These are phyloP conservation scores for Jordanella pulchra DNA, from an alignment of 2,797 vertebrate species.

Conservation along the genomic window DNA sequence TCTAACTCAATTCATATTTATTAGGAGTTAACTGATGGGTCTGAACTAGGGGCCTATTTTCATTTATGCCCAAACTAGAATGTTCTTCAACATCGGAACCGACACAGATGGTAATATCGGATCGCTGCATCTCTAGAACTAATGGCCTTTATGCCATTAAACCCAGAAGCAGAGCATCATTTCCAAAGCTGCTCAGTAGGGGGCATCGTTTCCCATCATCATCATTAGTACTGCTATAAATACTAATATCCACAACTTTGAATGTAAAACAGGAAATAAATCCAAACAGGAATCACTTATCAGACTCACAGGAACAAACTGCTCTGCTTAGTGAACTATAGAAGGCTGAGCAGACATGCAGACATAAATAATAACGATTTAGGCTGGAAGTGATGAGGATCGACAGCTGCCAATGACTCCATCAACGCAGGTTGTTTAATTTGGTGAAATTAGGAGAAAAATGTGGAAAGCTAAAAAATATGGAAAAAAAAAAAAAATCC, in stretches of 20 bases:
- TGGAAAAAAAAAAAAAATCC: background rate
- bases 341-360: background rate
- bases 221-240: background rate
- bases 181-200: background rate
- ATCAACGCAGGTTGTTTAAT: background rate
- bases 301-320: background rate
- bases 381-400: background rate
- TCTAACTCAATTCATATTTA: too few species aligned
- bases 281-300: background rate
- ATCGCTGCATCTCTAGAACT: too few species aligned
- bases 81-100: too few species aligned
- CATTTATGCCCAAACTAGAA: too few species aligned
- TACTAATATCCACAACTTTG: background rate
- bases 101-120: too few species aligned
- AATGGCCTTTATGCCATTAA: background rate
- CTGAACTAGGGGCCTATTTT: too few species aligned
- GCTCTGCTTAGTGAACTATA: background rate
- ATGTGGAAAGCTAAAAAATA: background rate
- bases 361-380: background rate
- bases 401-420: background rate
- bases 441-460: background rate
- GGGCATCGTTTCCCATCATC: background rate
- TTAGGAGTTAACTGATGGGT: too few species aligned
- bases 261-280: too few species aligned
- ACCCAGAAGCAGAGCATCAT: background rate